Conservation (phyloP, 2,888 invertebrate genomes). For the Dorcus hopei region DNA sequence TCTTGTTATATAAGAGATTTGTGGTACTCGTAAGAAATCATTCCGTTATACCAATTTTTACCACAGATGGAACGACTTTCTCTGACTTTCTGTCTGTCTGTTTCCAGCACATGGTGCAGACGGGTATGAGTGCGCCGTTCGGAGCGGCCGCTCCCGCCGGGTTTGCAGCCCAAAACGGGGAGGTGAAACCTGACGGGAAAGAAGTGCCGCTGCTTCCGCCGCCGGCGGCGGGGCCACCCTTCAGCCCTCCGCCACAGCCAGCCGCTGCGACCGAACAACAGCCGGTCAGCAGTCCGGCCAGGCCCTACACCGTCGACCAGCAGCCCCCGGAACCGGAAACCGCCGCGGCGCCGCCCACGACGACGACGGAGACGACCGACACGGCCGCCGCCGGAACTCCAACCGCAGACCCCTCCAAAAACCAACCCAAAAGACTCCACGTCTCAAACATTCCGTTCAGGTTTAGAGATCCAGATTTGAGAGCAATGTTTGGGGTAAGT, state of each 20-base stretch:
- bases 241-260: constrained; percentile 47
- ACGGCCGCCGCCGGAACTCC: constrained; percentile 27
- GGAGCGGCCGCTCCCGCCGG: constrained; percentile 64
- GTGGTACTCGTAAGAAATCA: no score
- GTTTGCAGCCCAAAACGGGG: constrained; percentile 50
- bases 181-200: constrained; percentile 47
- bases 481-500: constrained; percentile 98
- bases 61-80: no score
- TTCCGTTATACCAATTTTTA: no score
- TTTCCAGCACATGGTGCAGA: constrained; percentile 91
- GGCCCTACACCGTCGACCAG: constrained; percentile 39
- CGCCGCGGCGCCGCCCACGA: constrained; percentile 31
- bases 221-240: constrained; percentile 47
- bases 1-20: no score
- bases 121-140: constrained; percentile 78
- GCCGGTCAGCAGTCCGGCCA: constrained; percentile 46
- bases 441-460: constrained; percentile 99
- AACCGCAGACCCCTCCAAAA: constrained; percentile 55
- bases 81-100: constrained; percentile 31
- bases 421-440: constrained; percentile 92
- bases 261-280: constrained; percentile 47
- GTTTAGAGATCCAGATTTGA: constrained; percentile 97
- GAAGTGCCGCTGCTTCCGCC: constrained; percentile 53
- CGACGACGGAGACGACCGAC: constrained; percentile 34
- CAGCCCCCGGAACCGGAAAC: constrained; percentile 27